Percentiles rank a stretch among this genome's conserved stretches.
Conservation (phyloP, 2,888 invertebrate genomes). For the Habrosyne pyritoides region DNA sequence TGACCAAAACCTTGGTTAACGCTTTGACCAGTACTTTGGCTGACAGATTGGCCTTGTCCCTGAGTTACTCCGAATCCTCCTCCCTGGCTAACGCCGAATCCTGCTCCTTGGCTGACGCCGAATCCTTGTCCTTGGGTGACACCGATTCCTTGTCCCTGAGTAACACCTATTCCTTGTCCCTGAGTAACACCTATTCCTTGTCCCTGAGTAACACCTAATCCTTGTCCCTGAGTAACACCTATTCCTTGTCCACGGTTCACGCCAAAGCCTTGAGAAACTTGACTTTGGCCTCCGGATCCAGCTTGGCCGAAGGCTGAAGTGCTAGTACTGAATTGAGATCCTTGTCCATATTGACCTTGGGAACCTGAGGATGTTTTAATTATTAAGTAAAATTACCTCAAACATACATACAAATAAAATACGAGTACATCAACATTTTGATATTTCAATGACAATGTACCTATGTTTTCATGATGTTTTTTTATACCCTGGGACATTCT, state of each 20-base stretch:
- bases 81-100: slow-evolving; percentile 11
- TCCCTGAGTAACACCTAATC: slow-evolving; percentile 16
- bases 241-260: slow-evolving; percentile 24
- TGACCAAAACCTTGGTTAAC: slow-evolving; percentile 17
- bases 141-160: slow-evolving; percentile 26
- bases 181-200: slow-evolving; percentile 17
- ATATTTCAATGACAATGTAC: too few species aligned
- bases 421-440: too few species aligned
- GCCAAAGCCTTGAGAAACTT: slow-evolving; percentile 14
- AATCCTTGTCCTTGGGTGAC: slow-evolving; percentile 13
- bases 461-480: too few species aligned
- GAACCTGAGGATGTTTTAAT: background rate
- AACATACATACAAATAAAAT: background rate
- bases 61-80: slow-evolving; percentile 11
- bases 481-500: too few species aligned
- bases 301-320: slow-evolving; percentile 18
- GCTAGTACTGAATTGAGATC: slow-evolving; percentile 30
- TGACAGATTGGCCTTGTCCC: background rate
- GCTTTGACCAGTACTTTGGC: slow-evolving; percentile 10
- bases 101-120: slow-evolving; percentile 15
- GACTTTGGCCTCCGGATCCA: slow-evolving; percentile 8
- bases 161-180: slow-evolving; percentile 24
- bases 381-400: background rate
- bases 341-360: slow-evolving; percentile 31
- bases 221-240: slow-evolving; percentile 23